Conservation (phyloP, 2,797 vertebrate species). For the Sebastes steindachneri region DNA sequence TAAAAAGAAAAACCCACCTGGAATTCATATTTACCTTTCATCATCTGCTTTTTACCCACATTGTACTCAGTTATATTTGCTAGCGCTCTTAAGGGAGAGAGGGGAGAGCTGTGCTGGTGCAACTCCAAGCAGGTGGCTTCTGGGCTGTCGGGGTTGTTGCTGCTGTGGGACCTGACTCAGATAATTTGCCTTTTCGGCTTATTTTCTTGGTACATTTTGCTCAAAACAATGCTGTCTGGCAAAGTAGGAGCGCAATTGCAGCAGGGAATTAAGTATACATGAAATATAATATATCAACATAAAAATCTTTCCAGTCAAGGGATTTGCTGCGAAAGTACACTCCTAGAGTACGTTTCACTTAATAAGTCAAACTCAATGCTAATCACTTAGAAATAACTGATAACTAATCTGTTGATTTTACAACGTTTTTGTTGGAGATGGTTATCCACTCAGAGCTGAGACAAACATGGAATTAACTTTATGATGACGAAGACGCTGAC, state of each 20-base stretch:
- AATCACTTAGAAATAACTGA: conserved; percentile 8
- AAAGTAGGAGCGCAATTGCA: conserved; percentile 14
- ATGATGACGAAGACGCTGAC: background rate
- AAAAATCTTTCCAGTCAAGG: background rate
- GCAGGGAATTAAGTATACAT: conserved; percentile 3
- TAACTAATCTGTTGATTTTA: background rate
- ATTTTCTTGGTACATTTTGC: conserved; percentile 42
- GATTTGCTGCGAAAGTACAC: background rate
- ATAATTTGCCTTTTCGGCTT: conserved; percentile 44
- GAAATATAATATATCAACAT: background rate
- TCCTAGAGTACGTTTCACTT: conserved; percentile 7
- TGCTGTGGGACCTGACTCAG: conserved; percentile 54
- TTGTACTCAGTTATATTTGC: conserved; percentile 46
- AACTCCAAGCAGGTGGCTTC: conserved; percentile 49
- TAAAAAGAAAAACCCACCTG: conserved; percentile 43
- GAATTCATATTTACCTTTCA: conserved; percentile 69
- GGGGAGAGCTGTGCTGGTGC: conserved; percentile 19
- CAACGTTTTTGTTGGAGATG: background rate
- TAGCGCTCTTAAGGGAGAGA: conserved; percentile 26
- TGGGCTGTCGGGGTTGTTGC: conserved; percentile 27
- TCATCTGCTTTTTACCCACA: conserved; percentile 55
- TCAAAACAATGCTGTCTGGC: conserved; percentile 33
- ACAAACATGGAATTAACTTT: background rate
- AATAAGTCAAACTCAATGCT: conserved; percentile 18
- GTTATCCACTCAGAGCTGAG: conserved; percentile 2